Evolutionary conservation across 2,888 invertebrate genomes (phyloP).

Genomic region (Leptinotarsa peninsularis): DNA sequence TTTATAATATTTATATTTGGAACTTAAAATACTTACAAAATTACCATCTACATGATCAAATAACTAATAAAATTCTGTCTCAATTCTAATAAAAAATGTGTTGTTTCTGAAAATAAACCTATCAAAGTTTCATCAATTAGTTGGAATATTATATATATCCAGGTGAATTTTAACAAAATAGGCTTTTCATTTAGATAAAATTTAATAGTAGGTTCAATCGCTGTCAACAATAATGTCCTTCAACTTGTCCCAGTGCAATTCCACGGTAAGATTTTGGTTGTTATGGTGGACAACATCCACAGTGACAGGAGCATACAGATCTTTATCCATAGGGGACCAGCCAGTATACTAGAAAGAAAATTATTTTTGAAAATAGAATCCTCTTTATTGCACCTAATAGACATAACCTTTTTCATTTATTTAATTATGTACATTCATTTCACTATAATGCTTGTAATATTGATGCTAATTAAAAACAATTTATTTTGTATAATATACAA

Average conservation of each 20-base stretch:
- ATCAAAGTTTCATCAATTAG: conserved; percentile 1
- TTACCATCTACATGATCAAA: conserved; percentile 4
- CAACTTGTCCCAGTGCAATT: conserved; percentile 62
- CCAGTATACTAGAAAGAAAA: conserved; percentile 61
- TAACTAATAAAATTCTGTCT: neutral
- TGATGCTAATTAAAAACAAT: no score
- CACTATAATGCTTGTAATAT: no score
- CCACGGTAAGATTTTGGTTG: conserved; percentile 60
- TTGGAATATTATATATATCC: conserved; percentile 15
- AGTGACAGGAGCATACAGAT: conserved; percentile 62
- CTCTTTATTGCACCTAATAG: conserved; percentile 6
- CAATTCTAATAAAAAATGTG: neutral
- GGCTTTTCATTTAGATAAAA: conserved; percentile 23
- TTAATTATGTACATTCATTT: no score
- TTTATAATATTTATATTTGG: conserved; percentile 21
- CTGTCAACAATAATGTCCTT: conserved; percentile 61
- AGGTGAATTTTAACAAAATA: conserved; percentile 20
- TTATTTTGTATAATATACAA: no score
- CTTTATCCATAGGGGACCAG: conserved; percentile 64
- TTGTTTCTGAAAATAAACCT: conserved; percentile 7
- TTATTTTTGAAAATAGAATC: neutral
- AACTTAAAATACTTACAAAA: conserved; percentile 12
- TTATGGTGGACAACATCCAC: conserved; percentile 60
- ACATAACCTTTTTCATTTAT: no score
- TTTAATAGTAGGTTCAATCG: conserved; percentile 53